A percentile compares a stretch with the other conserved stretches of the same genome.
phyloP scores from a whole-genome alignment of 2,797 vertebrate species.

The Orestias chungarensis region DNA sequence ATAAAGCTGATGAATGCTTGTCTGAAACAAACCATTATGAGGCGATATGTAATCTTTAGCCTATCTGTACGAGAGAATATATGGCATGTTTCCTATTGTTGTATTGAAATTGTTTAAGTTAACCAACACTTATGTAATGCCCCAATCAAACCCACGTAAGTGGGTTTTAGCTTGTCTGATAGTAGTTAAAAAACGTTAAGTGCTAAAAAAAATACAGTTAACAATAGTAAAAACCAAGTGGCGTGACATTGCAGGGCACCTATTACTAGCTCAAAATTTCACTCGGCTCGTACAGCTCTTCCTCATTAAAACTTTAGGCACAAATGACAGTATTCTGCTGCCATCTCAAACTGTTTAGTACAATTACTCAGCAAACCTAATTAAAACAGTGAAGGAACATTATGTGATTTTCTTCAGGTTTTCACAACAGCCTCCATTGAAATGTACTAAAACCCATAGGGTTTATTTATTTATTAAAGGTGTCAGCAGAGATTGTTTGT shows the following conservation, averaged over 20 bases:
- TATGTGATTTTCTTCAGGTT: neutral
- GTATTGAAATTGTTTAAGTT: neutral
- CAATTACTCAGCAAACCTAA: neutral
- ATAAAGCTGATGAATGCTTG: neutral
- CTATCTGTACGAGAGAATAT: neutral
- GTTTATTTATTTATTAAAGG: neutral
- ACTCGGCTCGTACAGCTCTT: too few species aligned
- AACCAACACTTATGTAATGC: neutral
- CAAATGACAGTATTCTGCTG: too few species aligned
- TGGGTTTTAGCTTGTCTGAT: too few species aligned
- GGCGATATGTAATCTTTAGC: neutral
- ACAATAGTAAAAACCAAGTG: too few species aligned
- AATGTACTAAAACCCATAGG: neutral
- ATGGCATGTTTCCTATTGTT: neutral
- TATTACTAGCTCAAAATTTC: too few species aligned
- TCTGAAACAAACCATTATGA: neutral
- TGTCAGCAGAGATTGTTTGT: neutral
- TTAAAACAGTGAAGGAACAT: neutral
- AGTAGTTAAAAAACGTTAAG: too few species aligned
- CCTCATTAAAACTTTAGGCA: too few species aligned
- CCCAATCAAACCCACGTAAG: neutral
- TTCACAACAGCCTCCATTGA: neutral
- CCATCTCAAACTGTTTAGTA: neutral
- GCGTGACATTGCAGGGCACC: neutral
- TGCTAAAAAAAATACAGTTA: neutral